Percentiles rank a stretch among this genome's conserved stretches.
phyloP scores from a whole-genome alignment of 1,140 invertebrate species.

The Philopotamus ludificatus region DNA sequence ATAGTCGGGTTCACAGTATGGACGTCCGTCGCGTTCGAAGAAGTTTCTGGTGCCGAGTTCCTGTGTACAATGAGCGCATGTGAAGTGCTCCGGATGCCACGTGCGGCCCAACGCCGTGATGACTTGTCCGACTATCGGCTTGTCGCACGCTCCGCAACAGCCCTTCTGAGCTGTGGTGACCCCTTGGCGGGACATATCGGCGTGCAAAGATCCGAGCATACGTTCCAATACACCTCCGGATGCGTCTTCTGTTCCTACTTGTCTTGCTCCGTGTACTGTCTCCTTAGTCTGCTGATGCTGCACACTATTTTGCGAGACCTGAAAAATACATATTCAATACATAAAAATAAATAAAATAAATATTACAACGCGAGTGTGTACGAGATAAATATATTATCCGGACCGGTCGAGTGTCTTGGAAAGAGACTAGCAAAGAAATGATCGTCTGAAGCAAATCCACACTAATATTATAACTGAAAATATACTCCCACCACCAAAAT shows the following conservation, averaged over 20 bases:
- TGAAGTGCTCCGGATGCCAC: constrained; percentile 99
- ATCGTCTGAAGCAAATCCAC: constrained; percentile 51
- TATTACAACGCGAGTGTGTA: neutral
- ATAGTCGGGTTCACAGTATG: constrained; percentile 98
- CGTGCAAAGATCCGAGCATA: constrained; percentile 71
- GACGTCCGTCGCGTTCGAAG: constrained; percentile 94
- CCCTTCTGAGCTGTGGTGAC: constrained; percentile 97
- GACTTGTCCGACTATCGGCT: constrained; percentile 96
- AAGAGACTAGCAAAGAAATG: constrained; percentile 42
- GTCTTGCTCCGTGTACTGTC: constrained; percentile 34
- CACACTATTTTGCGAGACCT: constrained; percentile 35
- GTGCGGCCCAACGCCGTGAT: constrained; percentile 96
- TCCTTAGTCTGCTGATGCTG: constrained; percentile 35
- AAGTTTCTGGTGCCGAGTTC: constrained; percentile 97
- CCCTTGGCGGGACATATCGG: constrained; percentile 96
- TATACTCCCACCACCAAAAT: constrained; percentile 38
- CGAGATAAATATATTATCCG: constrained; percentile 2
- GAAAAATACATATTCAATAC: neutral
- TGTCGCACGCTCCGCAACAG: constrained; percentile 96
- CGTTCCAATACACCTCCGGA: constrained; percentile 53
- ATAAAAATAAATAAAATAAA: constrained; percentile 16
- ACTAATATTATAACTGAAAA: constrained; percentile 54
- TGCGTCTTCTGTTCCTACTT: constrained; percentile 45
- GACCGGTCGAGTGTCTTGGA: constrained; percentile 24
- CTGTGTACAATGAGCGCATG: constrained; percentile 93